Conservation (phyloP, 2,888 invertebrate genomes). For the Scelioninae gen. 1 region DNA sequence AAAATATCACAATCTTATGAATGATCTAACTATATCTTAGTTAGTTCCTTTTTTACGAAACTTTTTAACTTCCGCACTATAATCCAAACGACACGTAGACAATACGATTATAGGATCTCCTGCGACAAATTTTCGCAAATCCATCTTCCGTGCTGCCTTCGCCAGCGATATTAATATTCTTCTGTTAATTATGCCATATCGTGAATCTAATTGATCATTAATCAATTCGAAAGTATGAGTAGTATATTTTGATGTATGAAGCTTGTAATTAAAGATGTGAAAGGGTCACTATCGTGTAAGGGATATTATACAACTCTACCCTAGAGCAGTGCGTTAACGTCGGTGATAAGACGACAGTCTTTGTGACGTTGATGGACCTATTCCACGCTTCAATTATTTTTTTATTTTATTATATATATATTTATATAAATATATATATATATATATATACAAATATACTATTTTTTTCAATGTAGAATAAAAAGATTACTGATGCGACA, state of each 20-base stretch:
- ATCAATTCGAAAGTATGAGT: constrained; percentile 28
- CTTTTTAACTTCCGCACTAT: constrained; percentile 49
- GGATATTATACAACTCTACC: too few relatives aligned
- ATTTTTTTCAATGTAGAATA: constrained; percentile 45
- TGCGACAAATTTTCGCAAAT: constrained; percentile 17
- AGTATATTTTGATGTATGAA: constrained; percentile 41
- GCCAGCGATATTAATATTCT: constrained; percentile 46
- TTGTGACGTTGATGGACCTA: constrained; percentile 34
- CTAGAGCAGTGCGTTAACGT: too few relatives aligned
- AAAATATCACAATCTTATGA: constrained; percentile 12
- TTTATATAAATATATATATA: constrained; percentile 13
- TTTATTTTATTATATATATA: constrained; percentile 43
- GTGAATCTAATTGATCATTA: constrained; percentile 33
- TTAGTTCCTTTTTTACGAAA: constrained; percentile 54
- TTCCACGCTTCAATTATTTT: constrained; percentile 56
- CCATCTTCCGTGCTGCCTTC: constrained; percentile 59
- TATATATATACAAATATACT: constrained; percentile 23
- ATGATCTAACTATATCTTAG: constrained; percentile 52
- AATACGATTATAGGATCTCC: constrained; percentile 39
- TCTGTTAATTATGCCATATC: constrained; percentile 40
- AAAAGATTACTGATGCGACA: constrained; percentile 47
- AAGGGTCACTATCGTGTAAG: too few relatives aligned
- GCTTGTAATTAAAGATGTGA: too few relatives aligned
- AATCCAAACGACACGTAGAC: constrained; percentile 45
- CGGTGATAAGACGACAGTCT: constrained; percentile 4